Evolutionary conservation across 2,797 vertebrate species (phyloP).

Genomic region (Allobates femoralis): DNA sequence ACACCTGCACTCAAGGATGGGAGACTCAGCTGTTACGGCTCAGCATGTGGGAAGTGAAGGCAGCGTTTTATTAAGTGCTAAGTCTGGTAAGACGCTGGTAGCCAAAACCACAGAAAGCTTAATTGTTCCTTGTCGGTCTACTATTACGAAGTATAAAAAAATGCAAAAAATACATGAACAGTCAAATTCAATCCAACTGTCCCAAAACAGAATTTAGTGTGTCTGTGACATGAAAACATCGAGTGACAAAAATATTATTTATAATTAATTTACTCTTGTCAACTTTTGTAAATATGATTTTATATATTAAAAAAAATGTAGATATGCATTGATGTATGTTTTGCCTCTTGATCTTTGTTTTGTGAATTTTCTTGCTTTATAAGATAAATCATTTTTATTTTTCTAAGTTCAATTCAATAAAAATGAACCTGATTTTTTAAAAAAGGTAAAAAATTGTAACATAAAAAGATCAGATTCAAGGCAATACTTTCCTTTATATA

Average conservation of each 20-base stretch:
- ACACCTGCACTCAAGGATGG: neutral
- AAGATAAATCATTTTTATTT: too few relatives aligned
- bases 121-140: neutral
- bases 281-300: too few relatives aligned
- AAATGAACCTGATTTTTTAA: too few relatives aligned
- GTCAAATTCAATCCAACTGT: neutral
- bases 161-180: neutral
- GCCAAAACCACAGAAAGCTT: neutral
- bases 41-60: neutral
- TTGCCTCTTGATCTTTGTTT: too few relatives aligned
- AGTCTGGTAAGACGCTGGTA: neutral
- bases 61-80: slow-evolving; percentile 16
- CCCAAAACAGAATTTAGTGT: neutral
- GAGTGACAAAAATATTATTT: too few relatives aligned
- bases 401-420: too few relatives aligned
- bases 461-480: too few relatives aligned
- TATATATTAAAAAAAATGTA: neutral
- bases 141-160: neutral
- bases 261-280: too few relatives aligned
- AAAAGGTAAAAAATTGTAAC: too few relatives aligned
- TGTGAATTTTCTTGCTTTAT: too few relatives aligned
- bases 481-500: too few relatives aligned
- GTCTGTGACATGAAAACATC: neutral
- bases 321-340: too few relatives aligned
- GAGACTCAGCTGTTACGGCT: neutral